phyloP scores from a whole-genome alignment of 2,797 vertebrate species.

The Thunnus albacares region DNA sequence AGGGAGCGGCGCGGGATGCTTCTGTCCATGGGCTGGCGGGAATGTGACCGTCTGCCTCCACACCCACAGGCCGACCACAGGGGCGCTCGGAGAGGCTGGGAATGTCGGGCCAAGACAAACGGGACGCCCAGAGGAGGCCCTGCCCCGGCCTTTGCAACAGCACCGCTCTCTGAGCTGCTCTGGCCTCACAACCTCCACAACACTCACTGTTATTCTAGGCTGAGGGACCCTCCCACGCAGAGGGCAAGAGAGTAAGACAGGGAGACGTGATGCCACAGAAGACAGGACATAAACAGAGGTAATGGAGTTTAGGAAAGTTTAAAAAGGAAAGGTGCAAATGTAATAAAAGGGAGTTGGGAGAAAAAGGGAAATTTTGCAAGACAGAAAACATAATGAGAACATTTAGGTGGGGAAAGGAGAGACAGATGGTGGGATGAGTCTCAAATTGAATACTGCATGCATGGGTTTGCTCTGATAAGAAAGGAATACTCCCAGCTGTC shows the following conservation, averaged over 20 bases:
- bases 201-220: conserved; percentile 79
- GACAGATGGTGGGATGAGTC: conserved; percentile 9
- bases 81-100: conserved; percentile 76
- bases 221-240: conserved; percentile 67
- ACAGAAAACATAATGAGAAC: conserved; percentile 14
- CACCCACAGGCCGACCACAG: conserved; percentile 84
- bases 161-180: conserved; percentile 68
- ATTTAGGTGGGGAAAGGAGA: not conserved
- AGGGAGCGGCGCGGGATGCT: conserved; percentile 62
- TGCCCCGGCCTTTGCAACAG: conserved; percentile 74
- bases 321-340: conserved; percentile 26
- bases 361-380: not conserved
- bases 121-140: conserved; percentile 75
- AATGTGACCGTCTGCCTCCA: conserved; percentile 82
- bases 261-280: conserved; percentile 34
- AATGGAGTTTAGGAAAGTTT: conserved; percentile 1
- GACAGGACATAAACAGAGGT: conserved; percentile 18
- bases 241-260: conserved; percentile 59
- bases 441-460: not conserved
- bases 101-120: conserved; percentile 85
- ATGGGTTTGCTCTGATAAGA: conserved; percentile 39
- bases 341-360: not conserved
- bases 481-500: conserved; percentile 49
- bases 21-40: conserved; percentile 67
- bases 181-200: conserved; percentile 71